These are phyloP conservation scores for Lophotriccus pileatus DNA, from an alignment of 2,797 vertebrate genomes.

Conservation along the genomic window DNA sequence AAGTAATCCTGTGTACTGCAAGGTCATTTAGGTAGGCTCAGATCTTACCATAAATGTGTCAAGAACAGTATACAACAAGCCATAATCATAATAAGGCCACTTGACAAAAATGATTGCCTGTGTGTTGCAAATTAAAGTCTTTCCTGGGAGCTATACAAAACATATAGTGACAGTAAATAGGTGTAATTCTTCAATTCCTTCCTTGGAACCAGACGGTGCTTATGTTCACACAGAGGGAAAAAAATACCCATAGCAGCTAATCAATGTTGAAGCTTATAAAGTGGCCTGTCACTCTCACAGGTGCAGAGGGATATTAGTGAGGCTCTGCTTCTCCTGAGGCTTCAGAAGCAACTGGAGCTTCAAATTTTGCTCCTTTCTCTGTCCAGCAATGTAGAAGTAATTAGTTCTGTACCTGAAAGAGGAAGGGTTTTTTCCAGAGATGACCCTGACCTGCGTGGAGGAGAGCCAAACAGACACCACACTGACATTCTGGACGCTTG, in stretches of 20 bases:
- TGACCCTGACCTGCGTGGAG: background rate
- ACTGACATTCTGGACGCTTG: rapidly evolving
- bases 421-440: background rate
- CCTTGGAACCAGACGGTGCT: background rate
- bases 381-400: background rate
- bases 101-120: background rate
- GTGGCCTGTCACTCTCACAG: background rate
- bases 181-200: slow-evolving; percentile 16
- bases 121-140: slow-evolving; percentile 5
- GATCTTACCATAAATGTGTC: background rate
- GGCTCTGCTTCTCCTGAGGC: background rate
- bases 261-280: background rate
- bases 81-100: slow-evolving; percentile 25
- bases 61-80: background rate
- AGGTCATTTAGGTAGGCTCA: background rate
- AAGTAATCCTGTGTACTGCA: background rate
- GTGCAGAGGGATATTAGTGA: background rate
- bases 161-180: slow-evolving; percentile 1
- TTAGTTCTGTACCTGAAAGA: background rate
- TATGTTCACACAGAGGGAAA: background rate
- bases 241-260: background rate
- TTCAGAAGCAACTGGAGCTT: background rate
- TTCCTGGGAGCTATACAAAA: slow-evolving; percentile 8
- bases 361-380: slow-evolving; percentile 6
- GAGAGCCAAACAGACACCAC: background rate